Conservation (phyloP, 2,797 vertebrate genomes). For the Chelmon rostratus region DNA sequence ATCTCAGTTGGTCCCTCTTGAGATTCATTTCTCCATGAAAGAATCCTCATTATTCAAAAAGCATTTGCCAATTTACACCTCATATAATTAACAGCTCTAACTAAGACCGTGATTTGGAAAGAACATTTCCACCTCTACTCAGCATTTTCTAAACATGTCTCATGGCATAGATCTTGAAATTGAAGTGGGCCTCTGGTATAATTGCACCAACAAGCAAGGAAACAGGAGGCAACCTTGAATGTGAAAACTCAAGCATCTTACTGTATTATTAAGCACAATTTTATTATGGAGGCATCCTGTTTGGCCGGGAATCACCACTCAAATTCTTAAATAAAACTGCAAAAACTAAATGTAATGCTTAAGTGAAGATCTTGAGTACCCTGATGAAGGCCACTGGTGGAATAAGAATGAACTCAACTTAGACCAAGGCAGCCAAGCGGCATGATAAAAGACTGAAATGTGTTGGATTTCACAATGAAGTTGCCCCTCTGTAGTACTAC, state of each 20-base stretch:
- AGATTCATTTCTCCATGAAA: conserved; percentile 11
- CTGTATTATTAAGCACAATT: not conserved
- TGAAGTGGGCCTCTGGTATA: not conserved
- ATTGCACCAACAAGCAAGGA: conserved; percentile 17
- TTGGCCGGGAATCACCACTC: not conserved
- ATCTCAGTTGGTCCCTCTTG: not conserved
- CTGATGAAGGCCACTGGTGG: not conserved
- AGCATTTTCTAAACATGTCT: not conserved
- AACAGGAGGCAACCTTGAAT: not conserved
- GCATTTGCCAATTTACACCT: conserved; percentile 36
- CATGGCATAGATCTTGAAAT: conserved; percentile 10
- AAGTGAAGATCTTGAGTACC: not conserved
- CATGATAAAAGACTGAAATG: not conserved
- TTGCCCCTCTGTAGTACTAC: not conserved
- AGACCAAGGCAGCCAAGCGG: not conserved
- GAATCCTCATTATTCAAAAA: conserved; percentile 32
- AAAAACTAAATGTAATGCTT: not conserved
- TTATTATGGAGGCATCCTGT: not conserved
- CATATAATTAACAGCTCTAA: conserved; percentile 28
- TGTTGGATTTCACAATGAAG: not conserved
- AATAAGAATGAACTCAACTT: not conserved
- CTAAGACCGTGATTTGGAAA: conserved; percentile 17
- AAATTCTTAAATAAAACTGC: not conserved
- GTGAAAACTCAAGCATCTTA: not conserved
- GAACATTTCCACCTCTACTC: conserved; percentile 7